Conservation (phyloP, 2,797 vertebrate genomes). For the Leptodactylus fallax region DNA sequence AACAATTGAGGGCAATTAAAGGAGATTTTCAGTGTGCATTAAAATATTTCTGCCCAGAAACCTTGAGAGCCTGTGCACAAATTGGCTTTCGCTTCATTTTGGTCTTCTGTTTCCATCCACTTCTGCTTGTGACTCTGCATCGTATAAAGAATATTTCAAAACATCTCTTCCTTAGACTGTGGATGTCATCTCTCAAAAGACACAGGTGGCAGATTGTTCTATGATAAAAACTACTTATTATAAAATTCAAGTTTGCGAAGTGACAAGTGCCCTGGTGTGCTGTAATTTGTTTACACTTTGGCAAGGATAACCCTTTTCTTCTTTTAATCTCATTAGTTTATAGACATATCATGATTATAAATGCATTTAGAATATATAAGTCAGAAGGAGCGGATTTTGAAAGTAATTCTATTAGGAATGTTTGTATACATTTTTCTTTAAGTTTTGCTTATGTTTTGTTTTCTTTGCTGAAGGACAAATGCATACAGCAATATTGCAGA, state of each 20-base stretch:
- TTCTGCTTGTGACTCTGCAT: conserved; percentile 16
- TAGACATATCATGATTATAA: neutral
- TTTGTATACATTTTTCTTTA: no score
- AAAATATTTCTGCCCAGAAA: conserved; percentile 54
- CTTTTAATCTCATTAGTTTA: neutral
- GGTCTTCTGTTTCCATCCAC: neutral
- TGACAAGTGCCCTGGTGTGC: neutral
- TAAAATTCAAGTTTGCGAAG: neutral
- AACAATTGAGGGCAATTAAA: conserved; percentile 61
- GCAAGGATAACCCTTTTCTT: neutral
- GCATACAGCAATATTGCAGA: no score
- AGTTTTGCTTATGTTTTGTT: no score
- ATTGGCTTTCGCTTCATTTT: conserved; percentile 56
- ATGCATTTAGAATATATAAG: neutral
- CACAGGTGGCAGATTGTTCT: conserved; percentile 5
- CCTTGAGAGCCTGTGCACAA: conserved; percentile 38
- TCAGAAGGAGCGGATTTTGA: neutral
- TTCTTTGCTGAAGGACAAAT: no score
- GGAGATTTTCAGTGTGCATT: conserved; percentile 58
- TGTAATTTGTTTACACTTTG: neutral
- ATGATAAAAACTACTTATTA: neutral
- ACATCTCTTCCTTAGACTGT: neutral
- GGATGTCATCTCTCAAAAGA: conserved; percentile 40
- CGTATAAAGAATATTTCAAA: conserved; percentile 8
- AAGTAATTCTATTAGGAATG: no score